Evolutionary conservation across 2,113 vertebrate species (phyloP).

Genomic region (Leptobrachium leishanense): DNA sequence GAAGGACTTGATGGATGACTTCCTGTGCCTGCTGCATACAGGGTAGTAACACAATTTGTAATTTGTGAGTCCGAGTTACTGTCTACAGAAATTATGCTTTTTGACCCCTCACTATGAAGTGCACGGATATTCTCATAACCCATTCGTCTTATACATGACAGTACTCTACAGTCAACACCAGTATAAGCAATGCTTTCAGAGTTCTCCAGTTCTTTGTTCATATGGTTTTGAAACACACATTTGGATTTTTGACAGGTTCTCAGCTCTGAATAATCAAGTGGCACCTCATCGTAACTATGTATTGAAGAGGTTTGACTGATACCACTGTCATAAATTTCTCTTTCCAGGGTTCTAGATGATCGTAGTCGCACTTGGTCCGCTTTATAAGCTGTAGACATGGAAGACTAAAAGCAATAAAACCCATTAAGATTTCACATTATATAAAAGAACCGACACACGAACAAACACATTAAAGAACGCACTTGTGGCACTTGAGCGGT

Average conservation of each 20-base stretch:
- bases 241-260: neutral
- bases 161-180: neutral
- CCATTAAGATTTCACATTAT: neutral
- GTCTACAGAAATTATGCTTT: constrained; percentile 10
- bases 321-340: constrained; percentile 6
- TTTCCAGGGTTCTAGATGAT: constrained; percentile 2
- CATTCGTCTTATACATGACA: constrained; percentile 16
- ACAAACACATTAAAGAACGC: neutral
- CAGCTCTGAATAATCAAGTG: neutral
- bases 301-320: constrained; percentile 16
- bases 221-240: neutral
- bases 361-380: neutral
- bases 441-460: neutral
- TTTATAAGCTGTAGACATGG: neutral
- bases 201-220: neutral
- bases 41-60: constrained; percentile 2
- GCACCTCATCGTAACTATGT: neutral
- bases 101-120: constrained; percentile 1
- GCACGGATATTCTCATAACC: constrained; percentile 27
- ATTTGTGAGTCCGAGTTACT: constrained; percentile 36
- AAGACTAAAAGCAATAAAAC: neutral
- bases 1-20: constrained; percentile 23
- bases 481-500: neutral
- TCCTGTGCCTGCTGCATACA: neutral
- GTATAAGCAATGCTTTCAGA: neutral